A percentile compares a stretch with the other conserved stretches of the same genome.
Conservation (phyloP, 2,797 vertebrate species). For the Discoglossus pictus region DNA sequence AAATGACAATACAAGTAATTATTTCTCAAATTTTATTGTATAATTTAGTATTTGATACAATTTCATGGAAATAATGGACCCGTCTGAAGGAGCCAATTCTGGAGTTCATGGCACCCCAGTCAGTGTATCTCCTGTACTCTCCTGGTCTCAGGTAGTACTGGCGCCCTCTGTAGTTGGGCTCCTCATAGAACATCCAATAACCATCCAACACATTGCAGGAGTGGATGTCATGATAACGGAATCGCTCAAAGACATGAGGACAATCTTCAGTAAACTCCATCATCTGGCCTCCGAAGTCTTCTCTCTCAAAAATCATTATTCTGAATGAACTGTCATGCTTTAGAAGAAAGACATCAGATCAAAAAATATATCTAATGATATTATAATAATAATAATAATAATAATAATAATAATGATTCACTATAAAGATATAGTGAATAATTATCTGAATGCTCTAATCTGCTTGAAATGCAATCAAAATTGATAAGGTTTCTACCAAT, state of each 20-base stretch:
- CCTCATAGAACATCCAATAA: slow-evolving; percentile 70
- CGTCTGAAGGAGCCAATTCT: no score
- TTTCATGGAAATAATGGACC: no score
- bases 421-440: no score
- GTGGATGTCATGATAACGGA: slow-evolving; percentile 66
- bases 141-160: slow-evolving; percentile 68
- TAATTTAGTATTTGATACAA: no score
- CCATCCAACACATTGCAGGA: slow-evolving; percentile 75
- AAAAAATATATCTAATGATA: no score
- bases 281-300: slow-evolving; percentile 70
- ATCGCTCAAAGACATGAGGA: slow-evolving; percentile 68
- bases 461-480: neutral
- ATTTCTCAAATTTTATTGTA: no score
- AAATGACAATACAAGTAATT: no score
- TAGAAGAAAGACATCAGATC: no score
- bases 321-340: slow-evolving; percentile 63
- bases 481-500: neutral
- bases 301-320: slow-evolving; percentile 70
- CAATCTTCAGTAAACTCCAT: slow-evolving; percentile 74
- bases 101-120: no score
- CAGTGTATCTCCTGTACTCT: no score
- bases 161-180: slow-evolving; percentile 65
- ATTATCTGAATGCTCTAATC: no score
- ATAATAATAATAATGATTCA: no score
- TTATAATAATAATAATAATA: neutral